Evolutionary conservation across 2,888 invertebrate genomes (phyloP).

Genomic region (Melieria omissa): DNA sequence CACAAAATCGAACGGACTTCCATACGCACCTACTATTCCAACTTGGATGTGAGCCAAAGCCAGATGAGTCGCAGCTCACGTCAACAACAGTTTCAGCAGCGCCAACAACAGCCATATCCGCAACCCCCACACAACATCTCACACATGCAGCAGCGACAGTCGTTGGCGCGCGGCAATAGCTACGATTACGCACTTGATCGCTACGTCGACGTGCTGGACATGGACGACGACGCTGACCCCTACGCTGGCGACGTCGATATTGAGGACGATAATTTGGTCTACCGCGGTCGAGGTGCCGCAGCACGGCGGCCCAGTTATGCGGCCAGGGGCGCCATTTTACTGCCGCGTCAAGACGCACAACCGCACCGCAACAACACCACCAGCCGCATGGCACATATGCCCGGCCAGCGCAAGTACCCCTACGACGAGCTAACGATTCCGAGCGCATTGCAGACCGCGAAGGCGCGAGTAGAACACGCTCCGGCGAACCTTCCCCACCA

Average conservation of each 20-base stretch:
- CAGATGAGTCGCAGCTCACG: slow-evolving; percentile 46
- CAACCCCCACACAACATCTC: slow-evolving; percentile 17
- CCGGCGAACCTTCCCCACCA: not conserved
- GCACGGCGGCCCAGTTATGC: slow-evolving; percentile 39
- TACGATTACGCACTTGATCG: slow-evolving; percentile 55
- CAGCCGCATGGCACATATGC: slow-evolving; percentile 45
- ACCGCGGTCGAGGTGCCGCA: slow-evolving; percentile 29
- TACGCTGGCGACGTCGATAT: slow-evolving; percentile 49
- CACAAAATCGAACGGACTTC: slow-evolving; percentile 66
- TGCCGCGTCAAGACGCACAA: slow-evolving; percentile 46
- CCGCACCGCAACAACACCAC: slow-evolving; percentile 43
- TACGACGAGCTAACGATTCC: slow-evolving; percentile 56
- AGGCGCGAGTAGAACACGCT: slow-evolving; percentile 58
- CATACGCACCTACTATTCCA: slow-evolving; percentile 66
- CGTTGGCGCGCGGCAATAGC: slow-evolving; percentile 50
- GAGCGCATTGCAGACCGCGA: slow-evolving; percentile 58
- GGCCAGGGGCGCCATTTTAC: slow-evolving; percentile 35
- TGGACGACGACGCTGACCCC: slow-evolving; percentile 43
- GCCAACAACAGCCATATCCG: slow-evolving; percentile 40
- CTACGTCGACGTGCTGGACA: slow-evolving; percentile 52
- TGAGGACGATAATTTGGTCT: slow-evolving; percentile 52
- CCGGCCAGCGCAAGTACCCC: slow-evolving; percentile 43
- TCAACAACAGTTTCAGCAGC: slow-evolving; percentile 45
- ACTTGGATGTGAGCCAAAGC: slow-evolving; percentile 60
- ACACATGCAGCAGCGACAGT: slow-evolving; percentile 31